phyloP scores from a whole-genome alignment of 2,888 invertebrate genomes.

The Eurytoma adleriae region DNA sequence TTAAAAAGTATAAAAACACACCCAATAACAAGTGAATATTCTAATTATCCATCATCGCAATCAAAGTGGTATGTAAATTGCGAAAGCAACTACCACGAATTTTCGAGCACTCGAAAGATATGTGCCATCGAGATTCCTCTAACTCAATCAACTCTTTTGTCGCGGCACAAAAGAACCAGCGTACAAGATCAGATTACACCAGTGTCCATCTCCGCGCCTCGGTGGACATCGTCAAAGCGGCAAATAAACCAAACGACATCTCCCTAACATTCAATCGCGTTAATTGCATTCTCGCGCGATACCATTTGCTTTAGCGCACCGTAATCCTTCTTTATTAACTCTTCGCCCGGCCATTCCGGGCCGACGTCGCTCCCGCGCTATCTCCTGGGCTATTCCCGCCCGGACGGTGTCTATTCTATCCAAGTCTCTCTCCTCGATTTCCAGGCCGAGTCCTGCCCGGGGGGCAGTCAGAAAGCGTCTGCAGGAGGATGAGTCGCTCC shows the following conservation, averaged over 20 bases:
- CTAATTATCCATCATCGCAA: no score
- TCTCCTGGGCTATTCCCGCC: conserved; percentile 26
- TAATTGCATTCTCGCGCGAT: conserved; percentile 45
- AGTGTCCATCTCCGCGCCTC: no score
- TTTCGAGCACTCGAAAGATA: no score
- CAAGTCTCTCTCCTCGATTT: conserved; percentile 42
- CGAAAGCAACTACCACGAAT: no score
- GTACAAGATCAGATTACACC: no score
- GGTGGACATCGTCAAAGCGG: neutral
- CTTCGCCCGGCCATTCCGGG: conserved; percentile 33
- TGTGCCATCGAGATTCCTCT: no score
- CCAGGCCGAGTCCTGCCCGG: conserved; percentile 51
- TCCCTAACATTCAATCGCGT: conserved; percentile 19
- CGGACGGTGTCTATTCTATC: conserved; percentile 2
- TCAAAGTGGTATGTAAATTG: no score
- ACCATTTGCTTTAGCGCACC: conserved; percentile 36
- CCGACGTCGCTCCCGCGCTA: conserved; percentile 28
- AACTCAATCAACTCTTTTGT: no score
- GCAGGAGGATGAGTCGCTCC: neutral
- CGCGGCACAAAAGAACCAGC: no score
- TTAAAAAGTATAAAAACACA: no score
- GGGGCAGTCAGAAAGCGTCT: neutral
- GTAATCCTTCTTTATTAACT: conserved; percentile 55
- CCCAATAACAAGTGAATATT: no score
- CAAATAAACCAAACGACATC: conserved; percentile 39